Percentiles rank a stretch among this genome's conserved stretches.
Evolutionary conservation across 2,797 vertebrate genomes (phyloP).

Genomic region (Epinephelus coioides): DNA sequence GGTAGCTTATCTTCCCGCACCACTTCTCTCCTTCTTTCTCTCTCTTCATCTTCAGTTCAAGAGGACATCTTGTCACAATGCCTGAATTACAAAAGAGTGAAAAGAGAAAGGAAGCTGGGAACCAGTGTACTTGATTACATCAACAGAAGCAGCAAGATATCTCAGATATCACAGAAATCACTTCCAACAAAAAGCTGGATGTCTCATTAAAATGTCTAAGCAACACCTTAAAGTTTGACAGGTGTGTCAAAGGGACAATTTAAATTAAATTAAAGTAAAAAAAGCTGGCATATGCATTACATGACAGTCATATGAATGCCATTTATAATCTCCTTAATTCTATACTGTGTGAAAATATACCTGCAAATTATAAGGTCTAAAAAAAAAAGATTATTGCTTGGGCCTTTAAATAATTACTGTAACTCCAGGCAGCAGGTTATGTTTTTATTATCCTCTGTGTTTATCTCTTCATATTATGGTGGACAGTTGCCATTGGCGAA

Average conservation of each 20-base stretch:
- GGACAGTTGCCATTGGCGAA: too few relatives aligned
- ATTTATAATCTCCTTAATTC: neutral
- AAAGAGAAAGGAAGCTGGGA: neutral
- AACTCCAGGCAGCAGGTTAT: too few relatives aligned
- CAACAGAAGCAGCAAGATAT: neutral
- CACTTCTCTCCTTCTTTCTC: conserved; percentile 67
- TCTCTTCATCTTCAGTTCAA: conserved; percentile 86
- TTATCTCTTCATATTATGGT: too few relatives aligned
- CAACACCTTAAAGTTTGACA: too few relatives aligned
- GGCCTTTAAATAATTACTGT: too few relatives aligned
- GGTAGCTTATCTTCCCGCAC: conserved; percentile 81
- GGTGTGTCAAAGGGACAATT: too few relatives aligned
- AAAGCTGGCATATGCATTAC: too few relatives aligned
- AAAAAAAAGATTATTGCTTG: neutral
- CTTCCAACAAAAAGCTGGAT: too few relatives aligned
- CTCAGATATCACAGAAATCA: neutral
- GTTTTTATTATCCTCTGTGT: too few relatives aligned
- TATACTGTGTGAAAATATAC: neutral
- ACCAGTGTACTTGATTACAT: neutral
- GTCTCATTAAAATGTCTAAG: too few relatives aligned
- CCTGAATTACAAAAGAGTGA: conserved; percentile 58
- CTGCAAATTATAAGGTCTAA: neutral
- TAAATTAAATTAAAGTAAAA: too few relatives aligned
- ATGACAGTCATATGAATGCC: too few relatives aligned
- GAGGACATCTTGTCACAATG: conserved; percentile 87